These are phyloP conservation scores for Idaea dimidiata DNA, from an alignment of 2,888 invertebrate species.

Conservation along the genomic window DNA sequence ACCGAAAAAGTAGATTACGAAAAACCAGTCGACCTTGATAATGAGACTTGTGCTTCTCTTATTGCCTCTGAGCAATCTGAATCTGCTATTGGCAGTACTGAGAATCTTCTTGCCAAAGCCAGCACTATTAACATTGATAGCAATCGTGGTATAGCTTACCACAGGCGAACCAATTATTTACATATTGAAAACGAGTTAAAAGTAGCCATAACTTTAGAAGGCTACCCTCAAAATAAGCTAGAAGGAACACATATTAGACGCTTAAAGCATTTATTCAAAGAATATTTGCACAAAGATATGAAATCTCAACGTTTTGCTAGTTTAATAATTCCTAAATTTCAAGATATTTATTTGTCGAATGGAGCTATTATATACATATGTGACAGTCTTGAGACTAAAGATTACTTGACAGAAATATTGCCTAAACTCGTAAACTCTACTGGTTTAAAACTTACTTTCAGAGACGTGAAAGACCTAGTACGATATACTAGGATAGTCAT, in stretches of 20 bases:
- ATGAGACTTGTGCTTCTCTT: conserved; percentile 35
- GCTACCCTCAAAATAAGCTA: conserved; percentile 65
- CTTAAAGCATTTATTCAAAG: conserved; percentile 66
- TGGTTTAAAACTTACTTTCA: conserved; percentile 60
- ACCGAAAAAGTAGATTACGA: conserved; percentile 20
- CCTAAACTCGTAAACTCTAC: conserved; percentile 66
- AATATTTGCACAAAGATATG: conserved; percentile 66
- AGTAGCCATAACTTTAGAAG: conserved; percentile 65
- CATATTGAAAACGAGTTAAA: conserved; percentile 68
- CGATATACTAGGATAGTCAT: conserved; percentile 67
- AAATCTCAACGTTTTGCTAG: conserved; percentile 61
- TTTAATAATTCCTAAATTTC: conserved; percentile 66
- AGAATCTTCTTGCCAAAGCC: conserved; percentile 50
- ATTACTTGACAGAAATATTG: conserved; percentile 61
- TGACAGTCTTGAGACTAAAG: conserved; percentile 70
- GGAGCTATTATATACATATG: conserved; percentile 72
- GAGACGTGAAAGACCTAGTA: conserved; percentile 57
- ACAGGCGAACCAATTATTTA: conserved; percentile 69
- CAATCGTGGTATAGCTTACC: conserved; percentile 67
- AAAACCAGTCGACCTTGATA: conserved; percentile 9
- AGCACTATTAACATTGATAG: conserved; percentile 65
- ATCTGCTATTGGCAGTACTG: conserved; percentile 54
- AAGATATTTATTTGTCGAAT: conserved; percentile 68
- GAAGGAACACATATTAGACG: conserved; percentile 67
- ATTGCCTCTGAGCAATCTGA: conserved; percentile 58